Evolutionary conservation across 2,888 invertebrate genomes (phyloP), one percentile per base, ranked within the genome.

Genomic region (Sesia apiformis): DNA sequence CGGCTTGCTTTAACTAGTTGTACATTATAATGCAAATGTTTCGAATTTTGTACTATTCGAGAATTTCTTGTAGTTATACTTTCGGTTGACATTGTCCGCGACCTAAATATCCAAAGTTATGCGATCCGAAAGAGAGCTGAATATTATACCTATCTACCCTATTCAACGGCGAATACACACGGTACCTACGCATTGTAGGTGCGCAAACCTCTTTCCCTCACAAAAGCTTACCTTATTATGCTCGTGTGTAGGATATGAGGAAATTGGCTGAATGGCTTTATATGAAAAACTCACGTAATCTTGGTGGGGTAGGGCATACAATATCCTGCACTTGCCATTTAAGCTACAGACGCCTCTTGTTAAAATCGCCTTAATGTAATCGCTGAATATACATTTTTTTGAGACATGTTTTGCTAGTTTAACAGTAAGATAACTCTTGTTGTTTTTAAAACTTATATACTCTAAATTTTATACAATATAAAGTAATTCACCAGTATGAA

Each of bases 221-320:
- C 81, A 86, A 85, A 84, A 84, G 84, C 81, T 76, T 81, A 78
- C 81, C 80, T 85, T 87, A 87, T 89, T 86, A 84, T 85, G 80
- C 83, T 81, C 74, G 78, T 79, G 76, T 84, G 81, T 83, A 79
- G 84, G 83, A 83, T 88, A 85, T 84, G 81, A 84, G 84, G 85
- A 85, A 87, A 89, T 88, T 87, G 88, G 85, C 80, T 84, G 82
- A 85, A 87, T 87, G 79, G 86, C 82, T 83, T 84, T 83, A 81
- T 86, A 86, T 84, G 82, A 87, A 88, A 88, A 87, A 85, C 80
- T 85, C 82, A 66, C 79, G 84, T 85, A 86, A 87, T 87, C 80
- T 86, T 76, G 75, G 75, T 69, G 66, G 76, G 79, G 78, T 77
- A n/a, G n/a, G n/a, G n/a, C n/a, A n/a, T n/a, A n/a, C 82, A 81